A percentile compares a stretch with the other conserved stretches of the same genome.
Conservation (phyloP, 2,113 vertebrate genomes). For the Megalops atlanticus region DNA sequence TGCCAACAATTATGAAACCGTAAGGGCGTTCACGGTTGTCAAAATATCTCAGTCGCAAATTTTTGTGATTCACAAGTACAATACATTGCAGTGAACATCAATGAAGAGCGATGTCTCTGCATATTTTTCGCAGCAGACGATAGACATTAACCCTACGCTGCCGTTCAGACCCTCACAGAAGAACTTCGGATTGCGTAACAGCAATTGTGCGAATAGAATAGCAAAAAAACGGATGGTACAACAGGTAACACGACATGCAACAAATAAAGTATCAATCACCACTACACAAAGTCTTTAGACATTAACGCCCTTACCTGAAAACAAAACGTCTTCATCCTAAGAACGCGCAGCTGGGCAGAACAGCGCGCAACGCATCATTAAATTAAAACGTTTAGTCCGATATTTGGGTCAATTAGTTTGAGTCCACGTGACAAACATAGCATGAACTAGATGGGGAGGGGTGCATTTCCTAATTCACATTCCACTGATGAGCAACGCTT, state of each 20-base stretch:
- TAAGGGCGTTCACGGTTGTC: background rate
- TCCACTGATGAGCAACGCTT: background rate
- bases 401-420: conserved; percentile 18
- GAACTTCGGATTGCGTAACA: no score
- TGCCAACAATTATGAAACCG: background rate
- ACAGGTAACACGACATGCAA: no score
- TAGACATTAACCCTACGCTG: no score
- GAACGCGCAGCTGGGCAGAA: background rate
- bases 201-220: no score
- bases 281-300: background rate
- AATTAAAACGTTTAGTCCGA: conserved; percentile 10
- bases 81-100: background rate
- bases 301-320: background rate
- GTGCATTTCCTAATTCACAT: background rate
- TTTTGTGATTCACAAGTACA: background rate
- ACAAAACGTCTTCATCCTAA: background rate
- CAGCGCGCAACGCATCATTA: background rate
- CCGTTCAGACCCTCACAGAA: no score
- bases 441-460: background rate
- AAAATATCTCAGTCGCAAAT: background rate
- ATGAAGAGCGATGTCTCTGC: background rate
- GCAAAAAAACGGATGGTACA: no score
- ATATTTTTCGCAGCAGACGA: no score
- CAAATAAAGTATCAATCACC: no score
- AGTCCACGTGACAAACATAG: conserved; percentile 6